Conservation (phyloP, 2,888 invertebrate genomes). For the Minunthozetes semirufus region DNA sequence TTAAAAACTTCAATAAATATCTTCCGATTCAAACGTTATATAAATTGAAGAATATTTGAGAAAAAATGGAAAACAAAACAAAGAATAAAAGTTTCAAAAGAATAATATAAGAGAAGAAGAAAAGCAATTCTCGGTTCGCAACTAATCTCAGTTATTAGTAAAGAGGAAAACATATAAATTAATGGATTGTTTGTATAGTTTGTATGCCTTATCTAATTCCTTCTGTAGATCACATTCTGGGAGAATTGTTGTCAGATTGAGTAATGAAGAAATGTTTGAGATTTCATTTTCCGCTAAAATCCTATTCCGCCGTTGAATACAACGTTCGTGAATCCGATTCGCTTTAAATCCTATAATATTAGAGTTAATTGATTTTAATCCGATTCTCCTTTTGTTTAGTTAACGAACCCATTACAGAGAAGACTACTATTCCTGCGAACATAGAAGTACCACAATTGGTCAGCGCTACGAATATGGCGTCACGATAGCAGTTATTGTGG, state of each 20-base stretch:
- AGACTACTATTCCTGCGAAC: conserved; percentile 93
- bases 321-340: conserved; percentile 71
- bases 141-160: not conserved
- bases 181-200: not conserved
- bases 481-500: conserved; percentile 90
- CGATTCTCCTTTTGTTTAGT: not conserved
- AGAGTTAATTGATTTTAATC: not conserved
- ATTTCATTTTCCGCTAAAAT: not conserved
- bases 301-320: conserved; percentile 51
- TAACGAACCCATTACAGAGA: conserved; percentile 71
- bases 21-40: no score
- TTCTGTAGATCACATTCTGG: conserved; percentile 68
- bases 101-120: not conserved
- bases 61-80: not conserved
- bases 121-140: not conserved
- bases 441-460: conserved; percentile 92
- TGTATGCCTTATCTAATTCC: conserved; percentile 75
- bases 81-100: not conserved
- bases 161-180: conserved; percentile 2
- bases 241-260: conserved; percentile 13
- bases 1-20: not conserved
- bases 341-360: conserved; percentile 65
- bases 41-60: no score
- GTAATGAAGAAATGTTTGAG: not conserved
- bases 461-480: conserved; percentile 82